Base-by-base conservation (phyloP, 2,113 vertebrate species). In the Tenebrosternarchus preto region DNA sequence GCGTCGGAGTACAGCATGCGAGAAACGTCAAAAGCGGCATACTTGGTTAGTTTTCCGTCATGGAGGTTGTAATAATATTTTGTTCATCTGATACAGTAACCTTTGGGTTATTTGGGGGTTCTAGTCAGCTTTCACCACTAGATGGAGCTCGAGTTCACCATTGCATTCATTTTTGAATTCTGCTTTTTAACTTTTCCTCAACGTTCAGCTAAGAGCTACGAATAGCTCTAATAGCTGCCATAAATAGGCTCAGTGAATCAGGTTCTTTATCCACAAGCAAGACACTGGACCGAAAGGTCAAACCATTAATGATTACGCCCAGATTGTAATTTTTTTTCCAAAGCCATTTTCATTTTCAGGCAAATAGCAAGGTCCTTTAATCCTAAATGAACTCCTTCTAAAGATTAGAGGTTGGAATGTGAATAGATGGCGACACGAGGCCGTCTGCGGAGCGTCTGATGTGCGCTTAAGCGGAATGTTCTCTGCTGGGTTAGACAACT, bases 301-400 rank as follows among this genome's bases (percentile, higher is more conserved):
- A 53, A 59, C 70, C 66, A 19, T 59, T 68, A 29, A 53, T 84
- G 80, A 84, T 84, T 84, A 77, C 46, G 64, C 20, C 3, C 64
- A 82, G 77, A 85, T 84, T 81, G 60, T 70, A 31, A 66, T 74
- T 43, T 50, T 84, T 50, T 84, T 81, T 78, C 78, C 61, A 82
- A 81, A 82, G 70, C 82, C 74, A 79, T 72, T 84, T 74, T 78
- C 64, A 70, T 77, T 63, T 70, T 31, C 74, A 60, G 61, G 63
- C 77, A 71, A 77, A 77, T 74, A 76, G 64, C 31, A 71, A 67
- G 27, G 36, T 50, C 63, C 57, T 77, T 83, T 67, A 83, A 84
- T 84, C 78, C 75, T 81, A 73, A 80, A 83, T 77, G 81, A 46
- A 72, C 56, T 64, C 27, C 61, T 78, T 76, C 63, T 72, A 70